Evolutionary conservation across 2,888 invertebrate species (phyloP), one percentile per base, ranked within the genome.

Genomic region (Sceliomorpha sp.): DNA sequence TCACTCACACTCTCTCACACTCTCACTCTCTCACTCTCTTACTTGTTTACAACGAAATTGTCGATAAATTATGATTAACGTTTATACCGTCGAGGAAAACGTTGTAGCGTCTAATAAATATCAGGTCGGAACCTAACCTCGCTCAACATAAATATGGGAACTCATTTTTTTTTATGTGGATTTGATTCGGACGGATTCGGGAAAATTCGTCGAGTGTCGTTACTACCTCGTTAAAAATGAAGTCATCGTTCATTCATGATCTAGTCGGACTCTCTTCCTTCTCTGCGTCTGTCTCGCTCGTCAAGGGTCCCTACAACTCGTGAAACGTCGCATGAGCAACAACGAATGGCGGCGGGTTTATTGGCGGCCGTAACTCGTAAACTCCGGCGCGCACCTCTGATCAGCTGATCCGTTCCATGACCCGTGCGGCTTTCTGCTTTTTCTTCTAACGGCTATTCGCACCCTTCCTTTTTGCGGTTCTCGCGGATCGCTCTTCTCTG

Each of bases 311-410:
- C 73, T 72, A 70, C 67, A 76, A 73, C 80, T 81, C 76, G 80
- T 81, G 81, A 79, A 85, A 80, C 84, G 83, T 84, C 81, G 81
- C 80, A 78, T 77, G 79, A 81, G 80, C 81, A 83, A 84, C 84
- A 84, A 81, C 81, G 81, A 82, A 82, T 81, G 80, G 78, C 82
- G 80, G 81, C 80, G 82, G 81, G 86, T 88, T 88, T 88, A 88
- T 88, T 88, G 88, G 84, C 86, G 85, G 85, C 85, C 86, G 87
- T 87, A 88, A 88, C 87, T 88, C 87, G 87, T 87, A 88, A 88
- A 88, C 82, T 81, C 83, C 83, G 82, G 83, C 85, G 87, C 84
- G 86, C 87, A 86, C 83, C 86, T 86, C 81, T 84, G 88, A 88
- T 88, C 88, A 88, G 88, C 88, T 88, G 88, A 87, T 87, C 83